Evolutionary conservation across 2,888 invertebrate genomes (phyloP).

Genomic region (Hypsopygia costalis): DNA sequence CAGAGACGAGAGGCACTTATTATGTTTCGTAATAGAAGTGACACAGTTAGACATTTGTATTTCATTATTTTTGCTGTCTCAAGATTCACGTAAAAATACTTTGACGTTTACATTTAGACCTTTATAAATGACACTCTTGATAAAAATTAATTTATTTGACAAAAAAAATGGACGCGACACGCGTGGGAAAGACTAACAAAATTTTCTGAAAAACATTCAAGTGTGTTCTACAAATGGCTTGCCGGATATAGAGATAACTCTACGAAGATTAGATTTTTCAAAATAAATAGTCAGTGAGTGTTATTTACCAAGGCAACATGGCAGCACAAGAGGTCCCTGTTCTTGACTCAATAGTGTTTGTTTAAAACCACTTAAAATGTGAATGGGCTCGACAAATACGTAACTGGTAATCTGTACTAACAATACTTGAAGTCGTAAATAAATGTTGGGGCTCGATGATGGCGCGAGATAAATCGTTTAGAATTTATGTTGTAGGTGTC

Average conservation of each 20-base stretch:
- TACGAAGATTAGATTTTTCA: constrained; percentile 61
- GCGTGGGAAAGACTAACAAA: constrained; percentile 64
- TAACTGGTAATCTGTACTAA: constrained; percentile 59
- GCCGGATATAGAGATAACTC: constrained; percentile 65
- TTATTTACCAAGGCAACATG: constrained; percentile 53
- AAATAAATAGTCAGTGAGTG: constrained; percentile 48
- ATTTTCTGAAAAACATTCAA: constrained; percentile 35
- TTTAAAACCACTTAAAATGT: constrained; percentile 65
- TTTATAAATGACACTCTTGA: constrained; percentile 40
- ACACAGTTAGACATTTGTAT: constrained; percentile 52
- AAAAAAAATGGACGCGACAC: too few species aligned
- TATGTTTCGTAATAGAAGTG: constrained; percentile 43
- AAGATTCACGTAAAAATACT: constrained; percentile 48
- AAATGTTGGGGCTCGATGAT: constrained; percentile 9
- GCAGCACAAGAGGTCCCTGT: constrained; percentile 54
- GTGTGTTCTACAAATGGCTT: constrained; percentile 29
- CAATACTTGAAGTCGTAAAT: constrained; percentile 47
- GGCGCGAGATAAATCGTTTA: neutral
- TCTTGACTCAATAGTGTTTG: constrained; percentile 63
- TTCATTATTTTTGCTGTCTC: constrained; percentile 46
- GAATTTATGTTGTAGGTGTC: constrained; percentile 27
- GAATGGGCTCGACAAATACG: constrained; percentile 59
- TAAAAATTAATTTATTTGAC: constrained; percentile 7
- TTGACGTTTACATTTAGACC: constrained; percentile 44
- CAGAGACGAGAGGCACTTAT: constrained; percentile 21